Percentiles rank a stretch among this genome's conserved stretches.
Conservation (phyloP, 2,888 invertebrate genomes). For the Didymodactylos carnosus region DNA sequence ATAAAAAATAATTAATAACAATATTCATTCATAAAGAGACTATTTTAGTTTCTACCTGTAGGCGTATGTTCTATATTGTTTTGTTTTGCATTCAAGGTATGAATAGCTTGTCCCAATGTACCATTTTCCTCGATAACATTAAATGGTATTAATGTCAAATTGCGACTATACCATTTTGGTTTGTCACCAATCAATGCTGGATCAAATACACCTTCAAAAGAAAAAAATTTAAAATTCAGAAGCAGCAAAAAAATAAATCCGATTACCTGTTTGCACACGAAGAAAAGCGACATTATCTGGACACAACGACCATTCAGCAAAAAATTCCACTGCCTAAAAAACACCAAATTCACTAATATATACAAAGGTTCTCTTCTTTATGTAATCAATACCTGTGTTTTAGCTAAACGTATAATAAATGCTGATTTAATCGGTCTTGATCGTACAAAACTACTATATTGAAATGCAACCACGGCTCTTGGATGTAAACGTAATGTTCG, state of each 20-base stretch:
- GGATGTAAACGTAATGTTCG: constrained; percentile 84
- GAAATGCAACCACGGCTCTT: constrained; percentile 91
- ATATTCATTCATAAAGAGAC: too few species aligned
- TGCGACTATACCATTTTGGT: constrained; percentile 69
- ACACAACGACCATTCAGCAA: constrained; percentile 91
- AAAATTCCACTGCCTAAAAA: constrained; percentile 76
- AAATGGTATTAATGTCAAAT: constrained; percentile 6
- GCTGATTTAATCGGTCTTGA: constrained; percentile 69
- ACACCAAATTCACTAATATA: neutral
- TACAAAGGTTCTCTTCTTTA: neutral
- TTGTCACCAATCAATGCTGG: constrained; percentile 91
- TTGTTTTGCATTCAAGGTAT: neutral
- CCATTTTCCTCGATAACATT: constrained; percentile 10
- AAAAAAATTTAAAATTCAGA: too few species aligned
- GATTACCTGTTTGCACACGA: constrained; percentile 87
- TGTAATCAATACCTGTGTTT: constrained; percentile 62
- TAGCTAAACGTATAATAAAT: constrained; percentile 72
- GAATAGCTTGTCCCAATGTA: constrained; percentile 5
- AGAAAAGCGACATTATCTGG: constrained; percentile 93
- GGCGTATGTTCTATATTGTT: neutral
- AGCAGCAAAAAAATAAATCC: too few species aligned
- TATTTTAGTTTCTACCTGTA: neutral
- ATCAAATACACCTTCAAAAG: constrained; percentile 65
- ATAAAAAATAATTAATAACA: too few species aligned
- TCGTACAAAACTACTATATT: constrained; percentile 80